phyloP scores from a whole-genome alignment of 1,140 invertebrate genomes.

The Panulirus ornatus region DNA sequence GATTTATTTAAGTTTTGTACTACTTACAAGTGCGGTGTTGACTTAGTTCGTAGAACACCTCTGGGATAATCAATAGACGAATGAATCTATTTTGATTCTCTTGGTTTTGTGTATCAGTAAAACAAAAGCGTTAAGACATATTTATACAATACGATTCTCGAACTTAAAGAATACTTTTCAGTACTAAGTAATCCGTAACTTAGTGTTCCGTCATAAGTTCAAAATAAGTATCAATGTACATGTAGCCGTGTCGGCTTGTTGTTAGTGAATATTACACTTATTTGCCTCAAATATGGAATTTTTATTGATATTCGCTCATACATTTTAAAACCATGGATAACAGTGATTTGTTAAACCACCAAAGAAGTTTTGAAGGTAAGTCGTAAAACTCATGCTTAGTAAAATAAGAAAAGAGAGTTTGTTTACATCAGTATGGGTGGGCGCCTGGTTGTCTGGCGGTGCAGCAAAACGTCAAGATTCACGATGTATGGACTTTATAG shows the following conservation, averaged over 20 bases:
- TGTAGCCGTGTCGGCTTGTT: slow-evolving; percentile 17
- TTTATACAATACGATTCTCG: neutral
- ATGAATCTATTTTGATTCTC: neutral
- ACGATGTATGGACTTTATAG: too few relatives aligned
- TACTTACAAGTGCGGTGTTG: slow-evolving; percentile 14
- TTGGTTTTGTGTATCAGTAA: neutral
- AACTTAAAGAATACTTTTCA: neutral
- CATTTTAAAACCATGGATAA: neutral
- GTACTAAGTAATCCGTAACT: neutral
- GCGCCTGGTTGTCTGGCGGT: neutral
- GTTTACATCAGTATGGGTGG: slow-evolving; percentile 12
- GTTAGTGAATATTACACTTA: slow-evolving; percentile 1
- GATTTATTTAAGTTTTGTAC: neutral
- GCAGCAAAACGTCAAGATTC: neutral
- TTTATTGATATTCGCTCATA: slow-evolving; percentile 4
- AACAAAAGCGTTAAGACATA: neutral
- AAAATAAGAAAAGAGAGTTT: neutral
- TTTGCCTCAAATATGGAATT: slow-evolving; percentile 8
- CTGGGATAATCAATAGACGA: slow-evolving; percentile 18
- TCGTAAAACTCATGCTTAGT: neutral
- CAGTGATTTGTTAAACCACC: neutral
- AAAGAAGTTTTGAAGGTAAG: slow-evolving; percentile 9
- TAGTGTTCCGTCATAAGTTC: neutral
- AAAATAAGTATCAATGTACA: neutral
- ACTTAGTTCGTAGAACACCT: neutral